Base-by-base conservation (phyloP, 2,888 invertebrate species). In the Periphyllus acericola region DNA sequence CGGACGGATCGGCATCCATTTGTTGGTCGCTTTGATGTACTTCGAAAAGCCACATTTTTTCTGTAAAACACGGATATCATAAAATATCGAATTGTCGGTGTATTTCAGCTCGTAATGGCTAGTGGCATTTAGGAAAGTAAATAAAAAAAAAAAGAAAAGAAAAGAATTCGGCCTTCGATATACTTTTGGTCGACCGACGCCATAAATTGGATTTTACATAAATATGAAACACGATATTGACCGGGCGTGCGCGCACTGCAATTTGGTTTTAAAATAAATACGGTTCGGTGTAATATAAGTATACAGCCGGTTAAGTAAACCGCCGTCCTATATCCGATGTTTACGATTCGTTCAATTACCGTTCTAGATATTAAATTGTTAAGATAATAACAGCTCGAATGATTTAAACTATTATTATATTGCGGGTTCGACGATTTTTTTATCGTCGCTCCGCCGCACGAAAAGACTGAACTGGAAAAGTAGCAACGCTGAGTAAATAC, bases 1-100 rank as follows among this genome's bases (percentile, higher is more conserved):
- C 68, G 68, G 60, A 19, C n/a, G 36, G 25, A 74, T 74, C 80
- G 86, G 80, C 36, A 60, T 80, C 72, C 80, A 36, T 74, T 84
- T 68, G 68, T 68, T 32, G 8, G 76, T 52, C 52, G 19, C 76
- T 85, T 78, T 68, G 84, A 85, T 68, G 84, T 78, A n/a, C n/a
- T n/a, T n/a, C 4, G 46, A 52, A 78, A 66, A 84, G 76, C 32
- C 84, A 25, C 25, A 32, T 76, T 68, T 84, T 46, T 76, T 75
- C 21, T n/a, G 17, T 34, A 52, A 68, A 34, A 75, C 83, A 5
- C 9, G 25, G 8, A 68, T 32, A 46, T 84, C 68, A 32, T 76
- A 66, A 76, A 46, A 84, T 83, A 40, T 68, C 17, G 74, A 71
- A 34, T 25, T 34, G 14, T 40, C 25, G 21, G 32, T 25, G 14